Evolutionary conservation across 2,888 invertebrate species (phyloP).

Genomic region (Gymnosoma rotundatum): DNA sequence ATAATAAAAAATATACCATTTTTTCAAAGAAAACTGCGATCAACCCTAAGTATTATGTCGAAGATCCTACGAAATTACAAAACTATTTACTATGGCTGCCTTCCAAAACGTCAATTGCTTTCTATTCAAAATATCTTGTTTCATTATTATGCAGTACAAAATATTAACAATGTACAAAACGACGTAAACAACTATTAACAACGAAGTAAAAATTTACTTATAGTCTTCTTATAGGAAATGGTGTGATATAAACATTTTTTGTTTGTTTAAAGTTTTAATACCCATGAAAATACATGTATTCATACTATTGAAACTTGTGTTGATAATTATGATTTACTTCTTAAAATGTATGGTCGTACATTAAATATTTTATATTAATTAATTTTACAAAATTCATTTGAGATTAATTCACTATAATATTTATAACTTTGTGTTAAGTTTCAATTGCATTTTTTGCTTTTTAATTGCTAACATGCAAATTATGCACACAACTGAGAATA

Average conservation of each 20-base stretch:
- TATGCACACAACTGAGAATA: neutral
- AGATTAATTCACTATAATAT: constrained; percentile 56
- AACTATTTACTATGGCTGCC: no score
- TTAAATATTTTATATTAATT: constrained; percentile 37
- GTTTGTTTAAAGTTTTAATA: neutral
- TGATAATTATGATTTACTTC: constrained; percentile 27
- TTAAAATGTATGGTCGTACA: neutral
- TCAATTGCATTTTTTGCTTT: constrained; percentile 14
- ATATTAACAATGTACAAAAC: no score
- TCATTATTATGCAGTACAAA: no score
- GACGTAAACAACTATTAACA: no score
- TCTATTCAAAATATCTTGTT: no score
- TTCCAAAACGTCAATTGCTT: no score
- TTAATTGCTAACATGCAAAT: constrained; percentile 38
- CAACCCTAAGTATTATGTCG: no score
- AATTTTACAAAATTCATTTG: constrained; percentile 43
- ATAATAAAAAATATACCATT: no score
- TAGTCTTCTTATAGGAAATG: neutral
- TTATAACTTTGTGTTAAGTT: constrained; percentile 41
- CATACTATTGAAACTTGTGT: constrained; percentile 1
- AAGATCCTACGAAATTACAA: no score
- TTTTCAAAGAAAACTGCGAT: no score
- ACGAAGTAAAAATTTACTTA: neutral
- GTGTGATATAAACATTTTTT: constrained; percentile 1
- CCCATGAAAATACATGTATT: neutral